phyloP scores from a whole-genome alignment of 2,797 vertebrate species.

The Ctenopoma kingsleyae region DNA sequence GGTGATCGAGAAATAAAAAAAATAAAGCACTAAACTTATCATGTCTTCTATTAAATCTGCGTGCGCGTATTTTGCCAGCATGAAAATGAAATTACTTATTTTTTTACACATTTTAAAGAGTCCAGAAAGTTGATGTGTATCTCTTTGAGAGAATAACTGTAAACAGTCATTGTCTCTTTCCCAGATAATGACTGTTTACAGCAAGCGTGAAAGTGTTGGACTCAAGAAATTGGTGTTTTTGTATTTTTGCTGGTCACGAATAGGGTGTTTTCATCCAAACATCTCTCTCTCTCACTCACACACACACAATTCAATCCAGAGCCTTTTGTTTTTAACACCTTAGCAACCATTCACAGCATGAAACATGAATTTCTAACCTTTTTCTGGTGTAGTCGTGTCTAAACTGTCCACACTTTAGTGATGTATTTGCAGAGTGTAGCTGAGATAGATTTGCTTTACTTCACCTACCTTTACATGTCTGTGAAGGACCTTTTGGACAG shows the following conservation, averaged over 20 bases:
- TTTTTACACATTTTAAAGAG: not conserved
- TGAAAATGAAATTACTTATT: not conserved
- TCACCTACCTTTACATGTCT: not conserved
- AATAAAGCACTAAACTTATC: too few relatives aligned
- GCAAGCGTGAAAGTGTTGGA: slow-evolving; percentile 23
- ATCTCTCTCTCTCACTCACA: too few relatives aligned
- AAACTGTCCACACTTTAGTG: not conserved
- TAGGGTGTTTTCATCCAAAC: slow-evolving; percentile 14
- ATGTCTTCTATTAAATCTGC: too few relatives aligned
- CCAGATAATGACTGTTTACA: slow-evolving; percentile 44
- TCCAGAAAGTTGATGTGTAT: slow-evolving; percentile 3
- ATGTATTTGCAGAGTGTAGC: not conserved
- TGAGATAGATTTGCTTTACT: not conserved
- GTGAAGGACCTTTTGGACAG: not conserved
- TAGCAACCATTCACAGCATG: not conserved
- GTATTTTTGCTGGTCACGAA: slow-evolving; percentile 12
- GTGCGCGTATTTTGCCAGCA: too few relatives aligned
- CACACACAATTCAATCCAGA: not conserved
- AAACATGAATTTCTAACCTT: not conserved
- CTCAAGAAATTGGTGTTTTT: slow-evolving; percentile 33
- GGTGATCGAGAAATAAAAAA: too few relatives aligned
- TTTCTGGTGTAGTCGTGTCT: not conserved
- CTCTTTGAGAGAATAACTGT: slow-evolving; percentile 8
- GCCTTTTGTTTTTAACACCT: slow-evolving; percentile 13
- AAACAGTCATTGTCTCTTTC: slow-evolving; percentile 22